Evolutionary conservation across 2,113 vertebrate species (phyloP).

Genomic region (Aplodontia rufa): DNA sequence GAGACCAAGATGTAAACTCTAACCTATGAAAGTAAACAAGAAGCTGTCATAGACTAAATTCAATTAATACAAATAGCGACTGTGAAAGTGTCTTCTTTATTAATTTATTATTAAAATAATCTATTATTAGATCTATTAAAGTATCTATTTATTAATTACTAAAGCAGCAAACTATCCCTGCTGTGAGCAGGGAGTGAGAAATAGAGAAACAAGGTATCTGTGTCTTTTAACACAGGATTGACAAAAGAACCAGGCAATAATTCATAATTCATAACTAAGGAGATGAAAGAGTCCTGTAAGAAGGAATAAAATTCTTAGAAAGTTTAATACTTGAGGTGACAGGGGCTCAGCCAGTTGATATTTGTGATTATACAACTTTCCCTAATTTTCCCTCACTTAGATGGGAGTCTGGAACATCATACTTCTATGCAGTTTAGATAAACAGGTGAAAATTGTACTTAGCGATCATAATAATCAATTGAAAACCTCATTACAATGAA

Average conservation of each 20-base stretch:
- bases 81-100: too few relatives aligned
- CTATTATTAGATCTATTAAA: too few relatives aligned
- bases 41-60: background rate
- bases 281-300: background rate
- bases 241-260: background rate
- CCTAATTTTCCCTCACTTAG: background rate
- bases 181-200: background rate
- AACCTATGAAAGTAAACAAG: too few relatives aligned
- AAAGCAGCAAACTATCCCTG: background rate
- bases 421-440: background rate
- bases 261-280: background rate
- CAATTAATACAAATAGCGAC: background rate
- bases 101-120: too few relatives aligned
- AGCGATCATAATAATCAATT: background rate
- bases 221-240: background rate
- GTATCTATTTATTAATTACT: too few relatives aligned
- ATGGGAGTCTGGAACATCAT: background rate
- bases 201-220: background rate
- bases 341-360: background rate
- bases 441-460: background rate
- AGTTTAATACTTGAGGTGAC: background rate
- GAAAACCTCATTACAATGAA: background rate
- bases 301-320: background rate
- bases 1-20: background rate
- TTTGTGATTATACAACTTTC: background rate